These are phyloP conservation scores for Clunio marinus DNA, from an alignment of 2,888 invertebrate species.

Conservation along the genomic window DNA sequence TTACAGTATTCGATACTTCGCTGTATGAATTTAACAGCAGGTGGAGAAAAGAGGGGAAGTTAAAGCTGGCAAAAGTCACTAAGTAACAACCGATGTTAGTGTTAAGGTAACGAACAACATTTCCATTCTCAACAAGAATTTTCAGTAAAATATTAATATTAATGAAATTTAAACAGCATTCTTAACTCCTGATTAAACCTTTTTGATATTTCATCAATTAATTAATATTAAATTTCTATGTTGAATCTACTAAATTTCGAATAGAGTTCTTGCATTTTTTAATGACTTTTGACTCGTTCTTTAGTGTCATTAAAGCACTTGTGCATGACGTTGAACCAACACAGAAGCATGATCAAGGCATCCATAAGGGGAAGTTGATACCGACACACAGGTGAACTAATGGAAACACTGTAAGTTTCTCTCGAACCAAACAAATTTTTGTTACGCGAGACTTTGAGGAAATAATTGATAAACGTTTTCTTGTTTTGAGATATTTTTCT, in stretches of 20 bases:
- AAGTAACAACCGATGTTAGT: neutral
- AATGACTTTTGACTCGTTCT: conserved; percentile 11
- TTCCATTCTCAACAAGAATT: no score
- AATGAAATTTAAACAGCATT: no score
- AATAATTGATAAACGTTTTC: neutral
- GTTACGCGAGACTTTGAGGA: neutral
- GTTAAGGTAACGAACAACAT: no score
- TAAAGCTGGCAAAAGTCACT: conserved; percentile 19
- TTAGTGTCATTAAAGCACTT: neutral
- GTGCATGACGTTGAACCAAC: neutral
- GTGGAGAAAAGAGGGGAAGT: conserved; percentile 16
- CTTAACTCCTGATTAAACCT: no score
- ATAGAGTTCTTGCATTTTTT: neutral
- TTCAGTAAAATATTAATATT: no score
- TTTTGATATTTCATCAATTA: no score
- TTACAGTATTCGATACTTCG: conserved; percentile 10
- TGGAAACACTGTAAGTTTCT: neutral
- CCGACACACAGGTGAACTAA: neutral
- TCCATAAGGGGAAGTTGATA: neutral
- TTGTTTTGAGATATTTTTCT: no score
- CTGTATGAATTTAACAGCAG: neutral
- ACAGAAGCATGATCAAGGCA: neutral
- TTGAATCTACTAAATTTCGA: no score
- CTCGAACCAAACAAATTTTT: neutral
- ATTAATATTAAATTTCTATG: no score